These are phyloP conservation scores for Jordanella pulchra DNA, from an alignment of 2,797 vertebrate species.

Conservation along the genomic window DNA sequence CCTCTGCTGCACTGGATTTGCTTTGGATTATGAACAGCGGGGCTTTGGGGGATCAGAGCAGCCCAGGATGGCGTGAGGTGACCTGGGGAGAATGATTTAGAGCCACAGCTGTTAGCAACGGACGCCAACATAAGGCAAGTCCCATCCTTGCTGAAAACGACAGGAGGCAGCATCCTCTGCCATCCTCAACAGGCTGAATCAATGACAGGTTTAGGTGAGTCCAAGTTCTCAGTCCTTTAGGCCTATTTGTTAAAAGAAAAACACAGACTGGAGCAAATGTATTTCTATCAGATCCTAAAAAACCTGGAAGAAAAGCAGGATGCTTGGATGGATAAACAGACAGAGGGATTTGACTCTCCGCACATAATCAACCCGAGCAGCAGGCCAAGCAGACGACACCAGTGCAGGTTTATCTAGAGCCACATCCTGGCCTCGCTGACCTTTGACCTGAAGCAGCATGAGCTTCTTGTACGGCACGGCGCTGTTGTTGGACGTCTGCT, in stretches of 20 bases:
- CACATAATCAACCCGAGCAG: not conserved
- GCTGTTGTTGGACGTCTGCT: constrained; percentile 94
- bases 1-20: constrained; percentile 13
- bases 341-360: too few relatives aligned
- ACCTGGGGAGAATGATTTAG: constrained; percentile 49
- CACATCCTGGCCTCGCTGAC: constrained; percentile 65
- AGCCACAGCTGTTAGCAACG: constrained; percentile 56
- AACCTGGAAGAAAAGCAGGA: too few relatives aligned
- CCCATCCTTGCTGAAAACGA: constrained; percentile 34
- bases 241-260: too few relatives aligned
- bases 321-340: too few relatives aligned
- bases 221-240: too few relatives aligned
- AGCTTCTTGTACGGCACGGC: constrained; percentile 93
- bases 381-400: not conserved
- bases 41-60: constrained; percentile 21
- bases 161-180: too few relatives aligned
- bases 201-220: too few relatives aligned
- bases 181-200: too few relatives aligned
- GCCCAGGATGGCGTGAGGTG: constrained; percentile 32
- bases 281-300: too few relatives aligned
- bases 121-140: constrained; percentile 49
- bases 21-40: constrained; percentile 25
- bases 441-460: constrained; percentile 95
- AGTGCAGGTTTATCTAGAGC: not conserved
- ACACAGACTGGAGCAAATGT: too few relatives aligned